phyloP scores from a whole-genome alignment of 2,888 invertebrate species.

The Harpalus rubripes region DNA sequence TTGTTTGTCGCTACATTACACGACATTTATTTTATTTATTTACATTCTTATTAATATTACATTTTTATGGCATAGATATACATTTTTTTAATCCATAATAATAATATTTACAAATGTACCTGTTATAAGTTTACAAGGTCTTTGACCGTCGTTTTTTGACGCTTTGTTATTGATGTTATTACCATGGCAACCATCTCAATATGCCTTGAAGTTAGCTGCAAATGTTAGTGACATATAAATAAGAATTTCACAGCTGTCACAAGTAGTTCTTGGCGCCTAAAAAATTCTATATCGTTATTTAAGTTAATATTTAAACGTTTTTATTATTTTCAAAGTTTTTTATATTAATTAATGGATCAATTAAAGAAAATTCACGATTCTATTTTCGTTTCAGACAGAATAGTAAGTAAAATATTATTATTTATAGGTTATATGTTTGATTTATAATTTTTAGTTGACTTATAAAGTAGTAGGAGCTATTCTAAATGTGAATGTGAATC shows the following conservation, averaged over 20 bases:
- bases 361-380: conserved; percentile 55
- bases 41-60: not conserved
- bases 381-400: conserved; percentile 57
- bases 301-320: not conserved
- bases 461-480: conserved; percentile 58
- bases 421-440: conserved; percentile 8
- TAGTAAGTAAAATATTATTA: conserved; percentile 42
- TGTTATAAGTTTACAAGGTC: not conserved
- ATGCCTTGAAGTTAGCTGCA: not conserved
- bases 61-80: not conserved
- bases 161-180: not conserved
- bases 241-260: not conserved
- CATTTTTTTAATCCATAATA: not conserved
- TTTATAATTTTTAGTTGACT: conserved; percentile 38
- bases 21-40: conserved; percentile 9
- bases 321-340: not conserved
- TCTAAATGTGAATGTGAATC: conserved; percentile 41
- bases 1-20: not conserved
- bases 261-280: not conserved
- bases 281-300: not conserved
- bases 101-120: not conserved
- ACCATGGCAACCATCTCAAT: conserved; percentile 12
- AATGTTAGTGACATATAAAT: not conserved
- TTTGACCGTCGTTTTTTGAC: not conserved
- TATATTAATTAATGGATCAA: conserved; percentile 33